Base-by-base conservation (phyloP, 2,888 invertebrate genomes). In the Agriopis aurantiaria region DNA sequence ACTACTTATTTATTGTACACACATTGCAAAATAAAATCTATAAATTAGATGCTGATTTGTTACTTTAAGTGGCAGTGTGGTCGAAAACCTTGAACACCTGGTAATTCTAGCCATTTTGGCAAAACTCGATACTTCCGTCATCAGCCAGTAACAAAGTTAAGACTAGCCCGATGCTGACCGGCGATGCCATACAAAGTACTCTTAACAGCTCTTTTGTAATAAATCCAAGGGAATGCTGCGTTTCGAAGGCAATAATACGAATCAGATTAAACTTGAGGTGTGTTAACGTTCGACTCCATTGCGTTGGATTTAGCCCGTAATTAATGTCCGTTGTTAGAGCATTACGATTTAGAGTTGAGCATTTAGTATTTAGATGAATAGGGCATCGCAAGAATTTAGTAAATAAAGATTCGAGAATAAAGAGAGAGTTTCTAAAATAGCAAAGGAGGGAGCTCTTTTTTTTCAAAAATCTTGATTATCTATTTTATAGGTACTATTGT, bases 171-270 rank as follows among this genome's bases (percentile, higher is more conserved):
- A 92, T 92, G 84, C 83, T 83, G 82, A 82, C 78, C 73, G 67
- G 80, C 84, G 92, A 92, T 92, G 86, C 84, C 81, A 85, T 80
- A 83, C 80, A 82, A 85, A 88, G 85, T 78, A 82, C 85, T 88
- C 86, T 88, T 90, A 90, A 90, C 90, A 89, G 88, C 88, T 88
- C 85, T 88, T 88, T 90, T 87, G 91, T 87, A 92, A 92, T 92
- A 93, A 93, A 93, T 92, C 89, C 83, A 75, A 75, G 75, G 79
- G 88, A 89, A 88, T 87, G 88, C 85, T 90, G 86, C 88, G 87
- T 90, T 91, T 85, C 85, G 82, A 87, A 85, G 87, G 88, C 89
- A 89, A 91, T 91, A 92, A 90, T 88, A 89, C 80, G 80, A 87
- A 93, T 92, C 91, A 89, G 93, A 93, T 93, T 90, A 88, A 88